Conservation (phyloP, 2,113 vertebrate genomes). For the Eira barbara region DNA sequence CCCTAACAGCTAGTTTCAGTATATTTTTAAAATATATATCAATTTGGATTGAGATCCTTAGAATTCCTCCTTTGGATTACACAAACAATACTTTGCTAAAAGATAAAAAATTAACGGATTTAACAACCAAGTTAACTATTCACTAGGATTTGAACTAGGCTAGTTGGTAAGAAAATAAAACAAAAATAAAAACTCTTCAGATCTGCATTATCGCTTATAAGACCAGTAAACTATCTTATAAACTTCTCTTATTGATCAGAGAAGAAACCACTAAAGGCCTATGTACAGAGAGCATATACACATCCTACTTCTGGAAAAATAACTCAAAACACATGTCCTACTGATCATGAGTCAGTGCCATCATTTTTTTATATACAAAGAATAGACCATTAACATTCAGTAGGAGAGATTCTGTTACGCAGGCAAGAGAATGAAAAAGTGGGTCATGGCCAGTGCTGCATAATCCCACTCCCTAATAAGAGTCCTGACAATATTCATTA, state of each 20-base stretch:
- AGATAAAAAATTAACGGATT: slow-evolving; percentile 5
- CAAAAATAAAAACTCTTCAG: background rate
- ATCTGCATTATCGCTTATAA: background rate
- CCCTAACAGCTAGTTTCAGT: background rate
- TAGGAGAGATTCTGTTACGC: background rate
- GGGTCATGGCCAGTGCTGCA: slow-evolving; percentile 11
- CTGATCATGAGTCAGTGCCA: background rate
- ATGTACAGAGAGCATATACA: background rate
- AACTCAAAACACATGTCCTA: background rate
- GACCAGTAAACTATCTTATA: background rate
- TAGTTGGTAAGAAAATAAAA: background rate
- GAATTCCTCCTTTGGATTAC: background rate
- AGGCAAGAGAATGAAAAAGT: slow-evolving; percentile 43
- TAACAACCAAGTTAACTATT: background rate
- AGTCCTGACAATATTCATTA: slow-evolving; percentile 18
- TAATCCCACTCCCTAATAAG: slow-evolving; percentile 24
- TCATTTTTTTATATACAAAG: slow-evolving; percentile 31
- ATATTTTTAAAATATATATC: background rate
- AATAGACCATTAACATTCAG: slow-evolving; percentile 52
- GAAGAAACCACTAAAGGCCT: slow-evolving; percentile 23
- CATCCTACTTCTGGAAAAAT: slow-evolving; percentile 1
- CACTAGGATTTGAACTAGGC: background rate
- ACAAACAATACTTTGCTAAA: slow-evolving; percentile 43
- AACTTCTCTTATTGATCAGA: background rate
- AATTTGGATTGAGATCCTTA: background rate